phyloP scores from a whole-genome alignment of 2,888 invertebrate genomes.

The Nycteola revayana region DNA sequence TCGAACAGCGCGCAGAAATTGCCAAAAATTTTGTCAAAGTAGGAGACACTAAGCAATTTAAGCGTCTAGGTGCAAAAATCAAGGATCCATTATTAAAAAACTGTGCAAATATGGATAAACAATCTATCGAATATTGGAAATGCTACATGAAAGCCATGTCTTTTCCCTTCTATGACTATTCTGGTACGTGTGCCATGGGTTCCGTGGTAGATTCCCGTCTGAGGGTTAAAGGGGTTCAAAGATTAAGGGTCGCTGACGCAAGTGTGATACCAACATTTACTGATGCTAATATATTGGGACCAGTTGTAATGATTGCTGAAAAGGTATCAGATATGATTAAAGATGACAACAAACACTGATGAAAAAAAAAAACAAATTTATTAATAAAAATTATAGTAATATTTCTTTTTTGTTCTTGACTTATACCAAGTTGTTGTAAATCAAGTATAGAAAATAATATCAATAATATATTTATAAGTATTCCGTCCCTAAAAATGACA shows the following conservation, averaged over 20 bases:
- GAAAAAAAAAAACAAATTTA: too few relatives aligned
- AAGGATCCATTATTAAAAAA: slow-evolving; percentile 20
- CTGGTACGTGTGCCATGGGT: slow-evolving; percentile 88
- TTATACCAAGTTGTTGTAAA: too few relatives aligned
- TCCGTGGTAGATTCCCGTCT: slow-evolving; percentile 85
- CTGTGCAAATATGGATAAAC: slow-evolving; percentile 35
- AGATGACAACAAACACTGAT: slow-evolving; percentile 6
- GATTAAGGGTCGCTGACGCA: slow-evolving; percentile 86
- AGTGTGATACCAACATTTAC: slow-evolving; percentile 85
- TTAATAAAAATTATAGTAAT: too few relatives aligned
- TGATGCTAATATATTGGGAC: slow-evolving; percentile 86
- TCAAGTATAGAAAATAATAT: too few relatives aligned
- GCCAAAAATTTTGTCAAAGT: slow-evolving; percentile 50
- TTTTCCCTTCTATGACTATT: slow-evolving; percentile 85
- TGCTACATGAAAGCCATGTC: slow-evolving; percentile 84
- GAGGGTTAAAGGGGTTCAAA: slow-evolving; percentile 82
- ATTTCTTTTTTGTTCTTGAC: too few relatives aligned
- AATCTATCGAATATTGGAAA: slow-evolving; percentile 82
- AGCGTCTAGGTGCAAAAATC: slow-evolving; percentile 41
- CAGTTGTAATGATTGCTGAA: slow-evolving; percentile 89
- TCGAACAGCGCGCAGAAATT: slow-evolving; percentile 55
- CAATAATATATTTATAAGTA: too few relatives aligned
- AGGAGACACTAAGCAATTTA: slow-evolving; percentile 58
- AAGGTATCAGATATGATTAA: slow-evolving; percentile 53
- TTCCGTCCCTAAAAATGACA: too few relatives aligned